Evolutionary conservation across 2,113 vertebrate species (phyloP).

Genomic region (Catharus minimus): DNA sequence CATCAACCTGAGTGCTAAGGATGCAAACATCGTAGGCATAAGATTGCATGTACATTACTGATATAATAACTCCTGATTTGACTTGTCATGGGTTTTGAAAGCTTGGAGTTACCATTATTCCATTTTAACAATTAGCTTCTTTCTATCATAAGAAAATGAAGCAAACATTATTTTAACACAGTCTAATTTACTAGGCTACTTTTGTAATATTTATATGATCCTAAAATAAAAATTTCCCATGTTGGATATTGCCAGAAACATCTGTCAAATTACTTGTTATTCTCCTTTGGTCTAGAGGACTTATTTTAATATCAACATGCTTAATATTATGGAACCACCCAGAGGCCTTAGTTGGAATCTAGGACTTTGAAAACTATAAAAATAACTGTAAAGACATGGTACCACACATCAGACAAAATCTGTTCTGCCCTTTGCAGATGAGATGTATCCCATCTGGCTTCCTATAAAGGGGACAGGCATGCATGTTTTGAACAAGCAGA

Average conservation of each 20-base stretch:
- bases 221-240: slow-evolving; percentile 17
- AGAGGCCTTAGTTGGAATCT: not conserved
- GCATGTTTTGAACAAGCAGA: not conserved
- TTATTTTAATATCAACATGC: not conserved
- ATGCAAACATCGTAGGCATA: not conserved
- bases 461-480: not conserved
- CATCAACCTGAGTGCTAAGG: not conserved
- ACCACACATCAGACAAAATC: slow-evolving; percentile 49
- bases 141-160: not conserved
- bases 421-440: slow-evolving; percentile 55
- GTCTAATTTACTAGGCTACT: not conserved
- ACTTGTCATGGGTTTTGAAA: not conserved
- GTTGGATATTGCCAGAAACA: not conserved
- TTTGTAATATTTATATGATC: not conserved
- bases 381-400: slow-evolving; percentile 41
- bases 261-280: not conserved
- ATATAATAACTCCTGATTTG: not conserved
- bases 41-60: not conserved
- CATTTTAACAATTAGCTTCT: not conserved
- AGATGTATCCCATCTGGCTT: slow-evolving; percentile 53
- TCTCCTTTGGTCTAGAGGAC: not conserved
- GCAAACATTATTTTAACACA: not conserved
- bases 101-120: not conserved
- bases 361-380: slow-evolving; percentile 5
- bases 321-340: slow-evolving; percentile 14